Base-by-base conservation (phyloP, 1,140 invertebrate genomes). In the Drosophila subpulchrella region DNA sequence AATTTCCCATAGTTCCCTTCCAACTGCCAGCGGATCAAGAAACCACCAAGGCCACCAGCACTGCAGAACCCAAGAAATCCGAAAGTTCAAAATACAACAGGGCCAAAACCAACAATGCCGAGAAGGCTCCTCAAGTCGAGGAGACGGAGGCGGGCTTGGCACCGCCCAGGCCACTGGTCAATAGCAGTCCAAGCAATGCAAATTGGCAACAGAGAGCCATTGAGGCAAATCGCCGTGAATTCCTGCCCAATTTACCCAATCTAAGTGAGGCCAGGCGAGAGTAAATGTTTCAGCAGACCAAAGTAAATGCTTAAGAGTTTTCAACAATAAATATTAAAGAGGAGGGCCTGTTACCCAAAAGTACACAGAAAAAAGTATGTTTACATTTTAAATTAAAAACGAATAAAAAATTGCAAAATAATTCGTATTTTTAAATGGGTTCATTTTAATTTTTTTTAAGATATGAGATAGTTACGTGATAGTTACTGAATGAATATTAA, bases 151-250 rank as follows among this genome's bases (percentile, higher is more conserved):
- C 48, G 4, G 51, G 50, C 12, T 36, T 76, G 41, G 70, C 73
- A 4, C 47, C 71, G 32, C 84, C 84, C 27, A 71, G 42, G 42
- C 77, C 84, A 56, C 70, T 89, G 56, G 53, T 71, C 58, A 81
- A 70, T 32, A 50, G 24, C 38, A 67, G 51, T 54, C 39, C 53
- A 12, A 62, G 58, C 57, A 13, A 74, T 60, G 72, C 44, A 44
- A 73, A 60, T 63, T 90, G 88, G 88, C 90, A 90, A 46, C 77
- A 86, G 53, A 61, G 59, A 86, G 76, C 82, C 60, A 81, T 90
- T 77, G 60, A 81, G 47, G 79, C 83, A 54, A 90, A 86, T 88
- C 88, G 88, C 66, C 80, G 80, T 60, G 82, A 90, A 61, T 90
- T 91, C 75, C 80, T 90, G 42, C 51, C 82, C 58, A 70, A 89